Evolutionary conservation across 2,888 invertebrate species (phyloP), one percentile per base, ranked within the genome.

Genomic region (Seira sanloemensis): DNA sequence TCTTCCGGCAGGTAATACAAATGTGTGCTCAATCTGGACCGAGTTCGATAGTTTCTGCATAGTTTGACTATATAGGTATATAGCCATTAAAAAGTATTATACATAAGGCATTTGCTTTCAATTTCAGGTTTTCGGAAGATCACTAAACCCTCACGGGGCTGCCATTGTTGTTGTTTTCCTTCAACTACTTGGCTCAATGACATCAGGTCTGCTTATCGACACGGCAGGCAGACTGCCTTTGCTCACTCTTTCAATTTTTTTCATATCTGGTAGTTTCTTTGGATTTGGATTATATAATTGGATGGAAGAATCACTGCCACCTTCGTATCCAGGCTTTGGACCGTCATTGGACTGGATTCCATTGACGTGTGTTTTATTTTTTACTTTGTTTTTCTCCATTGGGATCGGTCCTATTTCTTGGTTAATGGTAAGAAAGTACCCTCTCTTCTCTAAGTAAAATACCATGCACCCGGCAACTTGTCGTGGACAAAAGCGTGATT

Each of bases 401-500:
- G 96, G 96, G 74, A 96, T 96, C 92, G 96, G 96, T 91, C 96
- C 97, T 25, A 96, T 97, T 90, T 96, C 96, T 27, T 96, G 96
- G 95, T 92, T 97, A 86, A 92, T 96, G 90, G 90, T 90, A 90
- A 69, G 73, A n/a, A 4, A 21, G n/a, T n/a, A n/a, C n/a, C n/a
- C n/a, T n/a, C n/a, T n/a, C n/a, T n/a, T n/a, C n/a, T n/a, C n/a
- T n/a, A 24, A 46, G 23, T 7, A 72, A 46, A 26, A 62, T 12
- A 5, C 18, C 62, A 62, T 62, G 5, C 16, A 62, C 19, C 62
- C 5, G 62, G n/a, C n/a, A n/a, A n/a, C n/a, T n/a, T n/a, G n/a
- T n/a, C n/a, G n/a, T n/a, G n/a, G n/a, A n/a, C n/a, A n/a, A n/a
- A n/a, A n/a, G n/a, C n/a, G n/a, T n/a, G n/a, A n/a, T n/a, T n/a